A percentile compares a stretch with the other conserved stretches of the same genome.
Evolutionary conservation across 2,113 vertebrate species (phyloP).

Genomic region (Pandion haliaetus): DNA sequence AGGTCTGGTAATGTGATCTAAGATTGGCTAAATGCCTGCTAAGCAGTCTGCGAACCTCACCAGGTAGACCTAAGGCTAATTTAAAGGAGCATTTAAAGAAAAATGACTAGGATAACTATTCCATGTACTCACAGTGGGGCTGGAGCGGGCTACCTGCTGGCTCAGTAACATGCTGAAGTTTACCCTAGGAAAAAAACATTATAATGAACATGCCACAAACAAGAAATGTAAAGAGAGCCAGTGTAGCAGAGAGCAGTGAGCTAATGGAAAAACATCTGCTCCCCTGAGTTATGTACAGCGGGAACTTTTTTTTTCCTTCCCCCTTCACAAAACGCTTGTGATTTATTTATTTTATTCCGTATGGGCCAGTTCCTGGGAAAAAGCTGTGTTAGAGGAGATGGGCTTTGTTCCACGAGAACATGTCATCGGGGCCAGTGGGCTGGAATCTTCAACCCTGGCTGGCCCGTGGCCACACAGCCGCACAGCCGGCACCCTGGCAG

Average conservation of each 20-base stretch:
- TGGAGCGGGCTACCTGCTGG: background rate
- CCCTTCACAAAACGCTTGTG: background rate
- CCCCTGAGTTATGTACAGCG: slow-evolving; percentile 24
- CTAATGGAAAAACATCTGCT: slow-evolving; percentile 70
- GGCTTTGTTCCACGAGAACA: background rate
- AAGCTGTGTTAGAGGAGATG: background rate
- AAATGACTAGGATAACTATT: background rate
- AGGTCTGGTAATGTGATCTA: slow-evolving; percentile 60
- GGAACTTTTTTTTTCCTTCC: background rate
- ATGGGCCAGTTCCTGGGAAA: slow-evolving; percentile 22
- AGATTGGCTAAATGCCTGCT: slow-evolving; percentile 40
- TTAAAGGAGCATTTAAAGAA: background rate
- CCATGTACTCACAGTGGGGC: background rate
- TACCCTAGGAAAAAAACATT: background rate
- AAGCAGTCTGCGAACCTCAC: slow-evolving; percentile 2
- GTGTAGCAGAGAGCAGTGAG: slow-evolving; percentile 43
- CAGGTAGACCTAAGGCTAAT: slow-evolving; percentile 45
- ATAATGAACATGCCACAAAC: background rate
- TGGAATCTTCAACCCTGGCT: background rate
- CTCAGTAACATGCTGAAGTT: background rate
- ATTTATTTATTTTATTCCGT: slow-evolving; percentile 54
- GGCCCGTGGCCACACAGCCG: accelerated
- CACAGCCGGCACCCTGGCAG: background rate
- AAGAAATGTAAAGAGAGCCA: slow-evolving; percentile 6
- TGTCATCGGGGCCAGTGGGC: background rate